phyloP scores from a whole-genome alignment of 2,888 invertebrate genomes.

The Drosophila melanosoma region DNA sequence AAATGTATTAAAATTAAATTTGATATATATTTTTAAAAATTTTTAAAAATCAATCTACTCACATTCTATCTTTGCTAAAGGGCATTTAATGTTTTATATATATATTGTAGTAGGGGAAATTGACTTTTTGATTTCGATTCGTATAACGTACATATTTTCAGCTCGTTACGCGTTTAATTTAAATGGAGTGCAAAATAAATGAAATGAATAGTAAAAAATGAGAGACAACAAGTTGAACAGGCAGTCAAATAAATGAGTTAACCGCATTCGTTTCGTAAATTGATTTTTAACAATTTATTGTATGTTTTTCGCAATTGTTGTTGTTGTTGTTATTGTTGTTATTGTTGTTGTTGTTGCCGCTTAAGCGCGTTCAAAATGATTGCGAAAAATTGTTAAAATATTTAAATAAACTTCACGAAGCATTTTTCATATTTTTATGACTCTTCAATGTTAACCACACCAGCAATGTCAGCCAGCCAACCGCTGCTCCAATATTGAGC shows the following conservation, averaged over 20 bases:
- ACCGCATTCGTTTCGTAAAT: constrained; percentile 63
- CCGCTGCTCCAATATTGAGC: not conserved
- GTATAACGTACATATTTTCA: constrained; percentile 46
- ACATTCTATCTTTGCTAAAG: not conserved
- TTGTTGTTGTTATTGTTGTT: constrained; percentile 27
- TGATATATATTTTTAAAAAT: not conserved
- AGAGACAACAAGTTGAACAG: constrained; percentile 29
- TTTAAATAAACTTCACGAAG: constrained; percentile 50
- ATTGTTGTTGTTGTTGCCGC: constrained; percentile 20
- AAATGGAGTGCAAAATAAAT: constrained; percentile 36
- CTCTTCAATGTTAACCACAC: constrained; percentile 42
- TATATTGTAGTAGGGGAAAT: constrained; percentile 12
- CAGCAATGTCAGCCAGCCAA: not conserved
- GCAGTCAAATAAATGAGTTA: constrained; percentile 58
- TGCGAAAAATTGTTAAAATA: constrained; percentile 36
- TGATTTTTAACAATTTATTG: constrained; percentile 71
- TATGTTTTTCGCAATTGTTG: constrained; percentile 34
- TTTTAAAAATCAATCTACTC: not conserved
- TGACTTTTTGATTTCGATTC: constrained; percentile 27
- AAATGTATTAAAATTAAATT: not conserved
- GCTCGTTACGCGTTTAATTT: constrained; percentile 51
- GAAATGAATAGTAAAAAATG: constrained; percentile 14
- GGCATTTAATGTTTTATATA: constrained; percentile 3
- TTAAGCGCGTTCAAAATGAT: constrained; percentile 19
- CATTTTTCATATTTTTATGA: constrained; percentile 52